Evolutionary conservation across 2,113 vertebrate species (phyloP), one percentile per base, ranked within the genome.

Genomic region (Myrmecophaga tridactyla): DNA sequence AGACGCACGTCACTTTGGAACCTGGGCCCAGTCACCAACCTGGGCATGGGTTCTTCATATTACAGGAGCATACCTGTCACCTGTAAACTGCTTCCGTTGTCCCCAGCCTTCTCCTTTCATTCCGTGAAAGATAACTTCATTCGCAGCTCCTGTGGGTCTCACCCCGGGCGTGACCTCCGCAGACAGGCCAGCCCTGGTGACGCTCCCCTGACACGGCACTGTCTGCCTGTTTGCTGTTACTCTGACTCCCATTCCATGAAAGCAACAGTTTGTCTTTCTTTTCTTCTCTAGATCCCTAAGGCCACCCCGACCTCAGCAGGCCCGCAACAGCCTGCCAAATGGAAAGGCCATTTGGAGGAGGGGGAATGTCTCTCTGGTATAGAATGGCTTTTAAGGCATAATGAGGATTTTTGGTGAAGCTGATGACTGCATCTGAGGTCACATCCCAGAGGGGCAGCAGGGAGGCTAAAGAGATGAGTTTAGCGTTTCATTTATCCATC

Each of bases 381-480:
- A 2, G 3, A 9, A 18, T 2, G 23, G 75, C 9, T 20, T n/a
- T 0, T 4, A 39, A 7, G 48, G 3, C 17, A 1, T 7, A 53
- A 53, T 53, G 17, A 78, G 31, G 77, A 48, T 12, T 82, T 63
- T 39, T 25, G 29, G n/a, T 4, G 3, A 63, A n/a, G 36, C 7
- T 1, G 1, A 6, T 3, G 7, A 18, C 3, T 3, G 2, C 14
- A 25, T 4, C 1, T 8, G 31, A 56, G 46, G 46, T 48, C 1
- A 8, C 9, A 27, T 7, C 8, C 1, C 34, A 6, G 23, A 48
- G 14, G 39, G 9, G 10, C 11, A 4, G 51, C 0, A 0, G 10
- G 11, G 36, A 18, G 9, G 43, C 23, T 9, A 13, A 13, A 29
- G n/a, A 36, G 48, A 31, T 11, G 34, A 4, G 62, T 1, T 58